phyloP scores from a whole-genome alignment of 2,113 vertebrate genomes.

The Tretioscincus oriximinensis region DNA sequence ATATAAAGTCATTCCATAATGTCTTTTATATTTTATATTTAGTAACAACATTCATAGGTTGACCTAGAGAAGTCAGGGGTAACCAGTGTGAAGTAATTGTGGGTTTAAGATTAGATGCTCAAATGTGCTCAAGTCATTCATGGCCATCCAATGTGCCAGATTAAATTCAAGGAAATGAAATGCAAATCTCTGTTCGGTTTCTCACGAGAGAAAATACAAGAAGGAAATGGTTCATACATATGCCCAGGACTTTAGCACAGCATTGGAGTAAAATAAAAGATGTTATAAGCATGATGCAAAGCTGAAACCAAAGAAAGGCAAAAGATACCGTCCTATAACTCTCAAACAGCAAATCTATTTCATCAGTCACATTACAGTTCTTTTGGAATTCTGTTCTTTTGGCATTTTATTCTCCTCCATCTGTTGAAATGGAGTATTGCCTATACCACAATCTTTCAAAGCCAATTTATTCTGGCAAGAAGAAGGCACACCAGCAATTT shows the following conservation, averaged over 20 bases:
- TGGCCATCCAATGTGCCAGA: neutral
- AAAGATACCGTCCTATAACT: conserved; percentile 31
- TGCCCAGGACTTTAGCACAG: no score
- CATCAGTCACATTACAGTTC: conserved; percentile 40
- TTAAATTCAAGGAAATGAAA: neutral
- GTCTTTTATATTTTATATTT: neutral
- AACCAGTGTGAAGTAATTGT: neutral
- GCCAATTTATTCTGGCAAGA: conserved; percentile 14
- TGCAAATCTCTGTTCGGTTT: neutral
- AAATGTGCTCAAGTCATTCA: no score
- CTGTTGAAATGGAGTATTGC: conserved; percentile 62
- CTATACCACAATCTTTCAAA: conserved; percentile 38
- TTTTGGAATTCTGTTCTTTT: conserved; percentile 44
- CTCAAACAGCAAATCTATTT: conserved; percentile 39
- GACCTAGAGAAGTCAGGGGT: neutral
- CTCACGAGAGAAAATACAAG: neutral
- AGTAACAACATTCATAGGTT: neutral
- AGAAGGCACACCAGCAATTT: conserved; percentile 44
- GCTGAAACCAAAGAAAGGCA: conserved; percentile 40
- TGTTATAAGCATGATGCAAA: neutral
- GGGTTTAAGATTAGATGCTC: neutral
- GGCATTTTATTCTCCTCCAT: conserved; percentile 63
- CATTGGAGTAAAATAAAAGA: neutral
- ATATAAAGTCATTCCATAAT: neutral
- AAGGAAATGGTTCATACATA: neutral